These are phyloP conservation scores for Lasiommata megera DNA, from an alignment of 2,888 invertebrate genomes.

Conservation along the genomic window DNA sequence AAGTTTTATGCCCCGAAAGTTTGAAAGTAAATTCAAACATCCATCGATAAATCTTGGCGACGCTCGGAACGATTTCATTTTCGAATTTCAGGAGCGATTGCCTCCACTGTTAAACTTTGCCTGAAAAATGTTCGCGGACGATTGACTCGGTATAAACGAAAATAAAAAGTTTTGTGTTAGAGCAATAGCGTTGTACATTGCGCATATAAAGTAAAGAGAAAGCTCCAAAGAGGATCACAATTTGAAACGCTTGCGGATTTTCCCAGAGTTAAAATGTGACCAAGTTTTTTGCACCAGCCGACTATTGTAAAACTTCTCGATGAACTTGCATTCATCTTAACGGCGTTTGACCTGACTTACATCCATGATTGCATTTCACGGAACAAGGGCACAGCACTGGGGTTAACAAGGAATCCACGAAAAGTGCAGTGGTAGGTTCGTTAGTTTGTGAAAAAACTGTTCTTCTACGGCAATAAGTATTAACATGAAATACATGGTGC, in stretches of 20 bases:
- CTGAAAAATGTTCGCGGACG: conserved; percentile 81
- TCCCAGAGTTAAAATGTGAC: conserved; percentile 57
- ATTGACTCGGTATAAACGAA: conserved; percentile 81
- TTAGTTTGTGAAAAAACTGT: conserved; percentile 51
- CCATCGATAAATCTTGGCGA: conserved; percentile 81
- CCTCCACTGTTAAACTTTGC: conserved; percentile 81
- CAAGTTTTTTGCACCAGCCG: conserved; percentile 55
- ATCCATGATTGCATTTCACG: conserved; percentile 35
- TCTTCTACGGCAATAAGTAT: conserved; percentile 55
- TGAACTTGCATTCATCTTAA: conserved; percentile 41
- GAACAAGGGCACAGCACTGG: conserved; percentile 27
- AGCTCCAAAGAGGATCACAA: conserved; percentile 63
- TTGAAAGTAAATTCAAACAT: conserved; percentile 80
- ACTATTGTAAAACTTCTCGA: conserved; percentile 51
- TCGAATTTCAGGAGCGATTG: conserved; percentile 82
- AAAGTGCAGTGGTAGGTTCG: conserved; percentile 43
- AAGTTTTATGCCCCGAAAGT: conserved; percentile 79
- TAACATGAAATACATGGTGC: conserved; percentile 59
- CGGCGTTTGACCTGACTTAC: conserved; percentile 40
- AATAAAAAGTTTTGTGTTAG: conserved; percentile 81
- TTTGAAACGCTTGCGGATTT: conserved; percentile 61
- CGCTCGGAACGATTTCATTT: conserved; percentile 81
- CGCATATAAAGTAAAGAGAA: conserved; percentile 72
- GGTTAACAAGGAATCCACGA: conserved; percentile 32
- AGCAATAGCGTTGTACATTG: conserved; percentile 75